Evolutionary conservation across 1,140 invertebrate species (phyloP).

Genomic region (Popillia japonica): DNA sequence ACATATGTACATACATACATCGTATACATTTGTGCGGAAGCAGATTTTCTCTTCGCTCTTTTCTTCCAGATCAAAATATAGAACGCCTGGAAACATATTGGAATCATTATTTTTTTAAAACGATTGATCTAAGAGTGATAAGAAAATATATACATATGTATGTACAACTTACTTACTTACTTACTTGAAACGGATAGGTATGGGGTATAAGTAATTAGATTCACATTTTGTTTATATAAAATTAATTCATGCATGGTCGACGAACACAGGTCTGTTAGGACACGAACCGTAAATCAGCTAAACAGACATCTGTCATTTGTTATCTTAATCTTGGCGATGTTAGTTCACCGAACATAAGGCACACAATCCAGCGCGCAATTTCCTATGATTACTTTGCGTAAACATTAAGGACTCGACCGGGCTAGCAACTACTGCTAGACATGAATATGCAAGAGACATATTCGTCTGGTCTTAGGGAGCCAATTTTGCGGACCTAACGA

Average conservation of each 20-base stretch:
- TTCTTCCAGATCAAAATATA: too few relatives aligned
- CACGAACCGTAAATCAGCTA: not conserved
- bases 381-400: conserved; percentile 33
- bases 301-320: conserved; percentile 30
- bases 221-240: too few relatives aligned
- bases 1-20: not conserved
- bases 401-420: conserved; percentile 10
- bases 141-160: too few relatives aligned
- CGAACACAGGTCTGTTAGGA: not conserved
- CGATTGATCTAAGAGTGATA: too few relatives aligned
- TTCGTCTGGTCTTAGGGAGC: not conserved
- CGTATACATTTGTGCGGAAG: not conserved
- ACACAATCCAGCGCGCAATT: conserved; percentile 29
- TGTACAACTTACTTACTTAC: too few relatives aligned
- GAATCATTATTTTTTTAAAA: too few relatives aligned
- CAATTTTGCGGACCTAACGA: conserved; percentile 25
- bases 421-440: not conserved
- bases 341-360: conserved; percentile 1
- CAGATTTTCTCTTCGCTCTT: not conserved
- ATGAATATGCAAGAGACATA: conserved; percentile 29
- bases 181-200: too few relatives aligned
- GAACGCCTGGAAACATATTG: too few relatives aligned
- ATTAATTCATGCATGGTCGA: too few relatives aligned
- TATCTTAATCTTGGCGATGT: conserved; percentile 27
- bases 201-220: too few relatives aligned